A percentile compares a stretch with the other conserved stretches of the same genome.
Evolutionary conservation across 2,113 vertebrate genomes (phyloP).

Genomic region (Orthonyx spaldingii): DNA sequence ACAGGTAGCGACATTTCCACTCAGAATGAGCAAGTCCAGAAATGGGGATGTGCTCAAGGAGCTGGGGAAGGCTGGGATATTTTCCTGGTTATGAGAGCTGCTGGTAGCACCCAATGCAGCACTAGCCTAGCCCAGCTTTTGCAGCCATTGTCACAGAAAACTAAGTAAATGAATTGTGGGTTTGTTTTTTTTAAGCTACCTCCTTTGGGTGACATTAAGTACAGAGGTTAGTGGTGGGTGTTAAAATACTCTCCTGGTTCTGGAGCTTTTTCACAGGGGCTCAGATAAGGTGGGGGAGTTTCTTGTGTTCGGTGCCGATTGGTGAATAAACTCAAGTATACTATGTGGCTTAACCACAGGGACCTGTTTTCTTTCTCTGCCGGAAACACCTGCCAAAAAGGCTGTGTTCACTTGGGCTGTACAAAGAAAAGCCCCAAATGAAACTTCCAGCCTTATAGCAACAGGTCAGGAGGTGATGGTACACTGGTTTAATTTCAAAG

Average conservation of each 20-base stretch:
- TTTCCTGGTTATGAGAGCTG: not conserved
- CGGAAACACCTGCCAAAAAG: conserved; percentile 86
- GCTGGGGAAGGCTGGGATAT: accelerated
- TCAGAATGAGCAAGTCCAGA: not conserved
- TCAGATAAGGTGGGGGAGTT: not conserved
- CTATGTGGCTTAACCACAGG: conserved; percentile 70
- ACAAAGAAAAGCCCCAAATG: not conserved
- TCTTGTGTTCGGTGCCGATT: not conserved
- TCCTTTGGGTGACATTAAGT: not conserved
- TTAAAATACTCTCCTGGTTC: not conserved
- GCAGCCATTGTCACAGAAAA: not conserved
- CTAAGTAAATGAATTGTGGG: not conserved
- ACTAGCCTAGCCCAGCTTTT: not conserved
- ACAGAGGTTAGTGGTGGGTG: not conserved
- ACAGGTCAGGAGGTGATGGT: not conserved
- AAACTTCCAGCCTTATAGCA: not conserved
- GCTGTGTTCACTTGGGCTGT: conserved; percentile 1
- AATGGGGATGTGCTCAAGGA: too few relatives aligned
- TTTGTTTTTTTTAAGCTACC: not conserved
- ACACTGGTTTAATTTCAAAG: not conserved
- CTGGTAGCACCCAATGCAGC: not conserved
- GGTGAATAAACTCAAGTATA: not conserved
- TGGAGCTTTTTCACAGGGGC: not conserved
- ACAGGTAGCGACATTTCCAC: not conserved
- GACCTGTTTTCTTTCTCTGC: conserved; percentile 74